Percentiles rank a stretch among this genome's conserved stretches.
phyloP scores from a whole-genome alignment of 2,113 vertebrate species.

The Beaufortia kweichowensis region DNA sequence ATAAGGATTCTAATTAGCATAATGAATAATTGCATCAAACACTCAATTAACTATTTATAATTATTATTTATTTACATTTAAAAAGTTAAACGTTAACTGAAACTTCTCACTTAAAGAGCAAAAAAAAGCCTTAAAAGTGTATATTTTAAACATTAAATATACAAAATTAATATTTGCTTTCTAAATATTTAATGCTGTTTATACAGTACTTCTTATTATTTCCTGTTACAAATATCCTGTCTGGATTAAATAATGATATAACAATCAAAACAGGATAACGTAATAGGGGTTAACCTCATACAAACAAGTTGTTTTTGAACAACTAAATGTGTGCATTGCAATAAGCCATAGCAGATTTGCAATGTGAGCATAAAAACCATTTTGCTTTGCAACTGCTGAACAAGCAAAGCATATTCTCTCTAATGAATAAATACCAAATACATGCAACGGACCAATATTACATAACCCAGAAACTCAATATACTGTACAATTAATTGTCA shows the following conservation, averaged over 20 bases:
- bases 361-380: neutral
- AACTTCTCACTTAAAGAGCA: too few relatives aligned
- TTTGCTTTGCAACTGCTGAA: neutral
- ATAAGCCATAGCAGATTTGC: neutral
- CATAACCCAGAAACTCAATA: neutral
- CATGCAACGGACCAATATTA: neutral
- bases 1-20: neutral
- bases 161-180: neutral
- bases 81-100: too few relatives aligned
- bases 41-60: neutral
- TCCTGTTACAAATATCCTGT: neutral
- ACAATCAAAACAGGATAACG: neutral
- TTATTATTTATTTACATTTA: neutral
- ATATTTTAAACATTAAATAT: too few relatives aligned
- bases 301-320: neutral
- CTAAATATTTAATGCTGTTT: too few relatives aligned
- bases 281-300: neutral
- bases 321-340: too few relatives aligned
- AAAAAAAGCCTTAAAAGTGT: neutral
- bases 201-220: too few relatives aligned
- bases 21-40: neutral
- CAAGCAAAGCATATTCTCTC: neutral
- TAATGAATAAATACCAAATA: neutral
- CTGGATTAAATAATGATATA: neutral
- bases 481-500: too few relatives aligned